Evolutionary conservation across 2,113 vertebrate species (phyloP).

Genomic region (Grus americana): DNA sequence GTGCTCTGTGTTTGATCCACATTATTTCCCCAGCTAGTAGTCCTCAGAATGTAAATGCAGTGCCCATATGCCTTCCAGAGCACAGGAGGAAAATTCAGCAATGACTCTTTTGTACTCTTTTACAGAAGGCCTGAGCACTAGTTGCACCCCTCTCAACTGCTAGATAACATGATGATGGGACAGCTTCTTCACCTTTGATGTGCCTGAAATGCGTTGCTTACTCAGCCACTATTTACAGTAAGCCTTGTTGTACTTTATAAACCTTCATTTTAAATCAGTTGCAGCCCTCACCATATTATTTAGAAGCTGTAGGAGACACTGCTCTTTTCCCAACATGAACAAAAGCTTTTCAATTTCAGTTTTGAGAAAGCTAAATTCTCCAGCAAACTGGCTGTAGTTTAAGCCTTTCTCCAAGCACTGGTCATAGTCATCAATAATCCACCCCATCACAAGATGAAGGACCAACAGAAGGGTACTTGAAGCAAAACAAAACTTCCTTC

Average conservation of each 20-base stretch:
- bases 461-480: not conserved
- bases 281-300: not conserved
- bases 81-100: not conserved
- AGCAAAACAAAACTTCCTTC: not conserved
- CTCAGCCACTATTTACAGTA: not conserved
- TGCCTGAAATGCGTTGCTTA: not conserved
- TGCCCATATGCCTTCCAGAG: not conserved
- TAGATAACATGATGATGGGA: not conserved
- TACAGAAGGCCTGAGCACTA: not conserved
- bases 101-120: not conserved
- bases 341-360: not conserved
- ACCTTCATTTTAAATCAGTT: not conserved
- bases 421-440: not conserved
- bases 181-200: not conserved
- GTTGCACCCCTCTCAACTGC: not conserved
- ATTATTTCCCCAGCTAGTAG: not conserved
- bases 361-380: not conserved
- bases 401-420: not conserved
- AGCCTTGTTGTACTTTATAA: not conserved
- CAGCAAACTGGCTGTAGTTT: not conserved
- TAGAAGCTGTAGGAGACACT: not conserved
- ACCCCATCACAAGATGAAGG: not conserved
- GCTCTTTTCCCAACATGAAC: not conserved
- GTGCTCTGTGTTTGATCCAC: not conserved
- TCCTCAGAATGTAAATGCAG: not conserved